Evolutionary conservation across 1,140 invertebrate species (phyloP), one percentile per base, ranked within the genome.

Genomic region (Lasaia peninsularis): DNA sequence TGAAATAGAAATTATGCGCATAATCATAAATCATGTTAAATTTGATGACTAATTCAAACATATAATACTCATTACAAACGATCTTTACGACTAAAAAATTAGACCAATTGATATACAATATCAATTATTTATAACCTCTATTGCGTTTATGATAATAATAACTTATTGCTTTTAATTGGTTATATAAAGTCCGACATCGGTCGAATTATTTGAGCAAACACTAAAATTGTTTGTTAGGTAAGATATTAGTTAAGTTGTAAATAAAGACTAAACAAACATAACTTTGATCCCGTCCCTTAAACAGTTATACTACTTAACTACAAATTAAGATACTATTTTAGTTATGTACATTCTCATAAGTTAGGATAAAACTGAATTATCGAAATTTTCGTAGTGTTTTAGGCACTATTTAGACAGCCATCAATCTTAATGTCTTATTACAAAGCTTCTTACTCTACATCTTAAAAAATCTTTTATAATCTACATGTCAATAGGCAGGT

Each of bases 381-480:
- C 78, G 81, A 86, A 86, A 84, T 80, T 83, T 80, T 86, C 81
- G 81, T 86, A 88, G 80, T 86, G 81, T 86, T 84, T 88, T 88
- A 88, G 85, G 85, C 83, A 88, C 85, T 88, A 88, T 86, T 84
- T 85, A 88, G 80, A 88, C 85, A 88, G 85, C 85, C 85, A 88
- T 88, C 83, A 88, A 88, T 88, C 76, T 86, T 88, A 84, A 71
- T 77, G 48, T 80, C 75, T 87, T 84, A 86, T 63, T 80, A 84
- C 77, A 78, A 88, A 86, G 81, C 83, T 81, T 88, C 75, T 82
- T 83, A 83, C 33, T 61, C 70, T 83, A 77, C 49, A 56, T 70
- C 56, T 77, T 80, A 81, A 79, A 28, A 84, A 77, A 75, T 51
- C 51, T 55, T 63, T 76, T 80, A 85, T 65, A 75, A 79, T 80